A percentile compares a stretch with the other conserved stretches of the same genome.
These are phyloP conservation scores for Merluccius polli DNA, from an alignment of 2,797 vertebrate genomes.

Conservation along the genomic window DNA sequence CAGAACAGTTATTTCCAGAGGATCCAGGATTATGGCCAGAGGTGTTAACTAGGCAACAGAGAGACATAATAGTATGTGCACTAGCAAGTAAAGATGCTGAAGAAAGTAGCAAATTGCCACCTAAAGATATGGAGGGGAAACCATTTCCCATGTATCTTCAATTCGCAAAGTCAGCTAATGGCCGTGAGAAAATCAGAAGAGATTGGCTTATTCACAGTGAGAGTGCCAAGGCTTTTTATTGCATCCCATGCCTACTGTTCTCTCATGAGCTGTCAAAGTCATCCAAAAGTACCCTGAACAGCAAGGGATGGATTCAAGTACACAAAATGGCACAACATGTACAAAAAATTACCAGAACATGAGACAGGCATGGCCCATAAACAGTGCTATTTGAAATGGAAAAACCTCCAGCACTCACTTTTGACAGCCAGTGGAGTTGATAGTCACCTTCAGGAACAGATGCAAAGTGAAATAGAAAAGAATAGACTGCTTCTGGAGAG, in stretches of 20 bases:
- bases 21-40: no score
- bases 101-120: no score
- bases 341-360: slow-evolving; percentile 23
- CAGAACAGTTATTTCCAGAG: slow-evolving; percentile 3
- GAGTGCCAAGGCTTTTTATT: slow-evolving; percentile 20
- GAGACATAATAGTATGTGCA: no score
- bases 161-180: no score
- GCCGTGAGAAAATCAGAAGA: neutral
- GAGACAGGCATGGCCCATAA: slow-evolving; percentile 10
- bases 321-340: slow-evolving; percentile 23
- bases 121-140: no score
- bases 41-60: no score
- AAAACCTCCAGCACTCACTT: slow-evolving; percentile 23
- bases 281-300: slow-evolving; percentile 26
- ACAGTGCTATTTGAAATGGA: slow-evolving; percentile 24
- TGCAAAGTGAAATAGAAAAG: slow-evolving; percentile 13
- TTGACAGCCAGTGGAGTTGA: slow-evolving; percentile 22
- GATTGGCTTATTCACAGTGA: no score
- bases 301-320: slow-evolving; percentile 1
- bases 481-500: slow-evolving; percentile 1
- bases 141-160: no score
- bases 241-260: slow-evolving; percentile 1
- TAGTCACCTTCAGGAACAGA: slow-evolving; percentile 19
- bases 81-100: no score
- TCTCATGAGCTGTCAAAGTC: slow-evolving; percentile 16